A percentile compares a stretch with the other conserved stretches of the same genome.
Conservation (phyloP, 2,113 vertebrate genomes). For the Lycaon pictus region DNA sequence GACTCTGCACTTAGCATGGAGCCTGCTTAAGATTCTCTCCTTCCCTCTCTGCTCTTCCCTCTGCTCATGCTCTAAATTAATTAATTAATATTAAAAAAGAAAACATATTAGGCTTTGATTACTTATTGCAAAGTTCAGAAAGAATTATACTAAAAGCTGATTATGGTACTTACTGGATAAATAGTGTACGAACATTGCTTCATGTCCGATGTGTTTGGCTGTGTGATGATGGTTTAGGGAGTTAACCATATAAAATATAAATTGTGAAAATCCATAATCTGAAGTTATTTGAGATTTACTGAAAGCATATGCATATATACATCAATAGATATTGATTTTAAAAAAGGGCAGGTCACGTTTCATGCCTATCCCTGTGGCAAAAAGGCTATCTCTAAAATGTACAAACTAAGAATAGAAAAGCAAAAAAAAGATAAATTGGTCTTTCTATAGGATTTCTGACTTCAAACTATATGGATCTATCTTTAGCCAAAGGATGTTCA, state of each 20-base stretch:
- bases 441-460: neutral
- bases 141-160: neutral
- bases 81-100: neutral
- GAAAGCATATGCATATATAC: neutral
- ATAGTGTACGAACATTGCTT: neutral
- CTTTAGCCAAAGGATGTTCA: neutral
- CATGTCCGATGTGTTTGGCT: neutral
- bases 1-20: neutral
- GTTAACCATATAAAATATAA: neutral
- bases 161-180: neutral
- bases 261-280: neutral
- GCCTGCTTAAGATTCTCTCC: neutral
- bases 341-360: neutral
- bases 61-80: neutral
- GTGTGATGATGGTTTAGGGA: neutral
- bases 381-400: neutral
- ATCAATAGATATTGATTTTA: neutral
- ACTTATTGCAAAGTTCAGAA: neutral
- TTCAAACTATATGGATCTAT: neutral
- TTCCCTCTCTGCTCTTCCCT: neutral
- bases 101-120: neutral
- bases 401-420: slow-evolving; percentile 4
- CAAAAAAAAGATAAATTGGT: neutral
- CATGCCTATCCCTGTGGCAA: neutral
- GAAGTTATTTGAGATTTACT: neutral